Evolutionary conservation across 2,797 vertebrate species (phyloP).

Genomic region (Leptodactylus fallax): DNA sequence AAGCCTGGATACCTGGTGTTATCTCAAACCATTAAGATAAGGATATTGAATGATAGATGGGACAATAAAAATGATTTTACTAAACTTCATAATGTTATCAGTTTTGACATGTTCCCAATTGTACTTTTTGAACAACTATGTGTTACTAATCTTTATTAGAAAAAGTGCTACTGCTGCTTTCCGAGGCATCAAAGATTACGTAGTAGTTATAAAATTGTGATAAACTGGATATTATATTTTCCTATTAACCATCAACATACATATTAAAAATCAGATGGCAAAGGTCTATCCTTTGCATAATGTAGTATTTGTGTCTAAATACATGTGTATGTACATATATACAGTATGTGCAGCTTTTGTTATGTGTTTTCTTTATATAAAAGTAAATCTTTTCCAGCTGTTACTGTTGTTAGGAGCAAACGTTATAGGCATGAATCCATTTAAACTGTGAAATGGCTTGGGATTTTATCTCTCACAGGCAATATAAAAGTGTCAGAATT

Average conservation of each 20-base stretch:
- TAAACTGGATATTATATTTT: neutral
- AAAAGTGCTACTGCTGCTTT: neutral
- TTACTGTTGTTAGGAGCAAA: constrained; percentile 19
- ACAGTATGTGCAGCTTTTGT: neutral
- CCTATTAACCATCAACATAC: neutral
- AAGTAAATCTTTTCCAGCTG: neutral
- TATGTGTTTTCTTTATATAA: neutral
- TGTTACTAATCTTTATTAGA: neutral
- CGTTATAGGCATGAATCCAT: constrained; percentile 51
- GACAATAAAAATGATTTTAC: neutral
- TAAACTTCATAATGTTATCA: neutral
- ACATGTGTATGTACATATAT: neutral
- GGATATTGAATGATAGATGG: neutral
- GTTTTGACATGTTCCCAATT: neutral
- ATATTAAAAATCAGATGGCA: neutral
- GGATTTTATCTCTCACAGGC: constrained; percentile 54
- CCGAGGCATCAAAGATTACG: neutral
- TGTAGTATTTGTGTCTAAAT: neutral
- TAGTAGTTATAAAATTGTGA: neutral
- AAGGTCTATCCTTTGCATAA: neutral
- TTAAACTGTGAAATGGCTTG: constrained; percentile 59
- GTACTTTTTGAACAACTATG: neutral
- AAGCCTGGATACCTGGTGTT: neutral
- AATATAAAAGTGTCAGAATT: constrained; percentile 56
- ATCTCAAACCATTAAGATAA: constrained; percentile 11